Evolutionary conservation across 2,113 vertebrate species (phyloP).

Genomic region (Pteropus alecto): DNA sequence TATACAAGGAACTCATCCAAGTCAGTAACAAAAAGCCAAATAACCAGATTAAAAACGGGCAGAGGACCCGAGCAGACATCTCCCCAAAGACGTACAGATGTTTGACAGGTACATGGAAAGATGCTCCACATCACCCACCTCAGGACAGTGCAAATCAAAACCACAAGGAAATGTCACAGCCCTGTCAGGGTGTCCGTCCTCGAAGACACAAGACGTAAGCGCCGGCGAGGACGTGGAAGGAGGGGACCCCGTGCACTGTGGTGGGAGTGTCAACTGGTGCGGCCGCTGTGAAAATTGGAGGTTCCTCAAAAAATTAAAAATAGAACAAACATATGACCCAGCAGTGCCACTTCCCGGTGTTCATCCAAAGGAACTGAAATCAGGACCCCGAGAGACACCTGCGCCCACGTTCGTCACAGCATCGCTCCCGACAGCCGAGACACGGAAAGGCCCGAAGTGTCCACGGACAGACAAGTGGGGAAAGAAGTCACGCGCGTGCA

Average conservation of each 20-base stretch:
- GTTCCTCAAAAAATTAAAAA: not conserved
- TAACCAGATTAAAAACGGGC: not conserved
- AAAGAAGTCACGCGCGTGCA: accelerated
- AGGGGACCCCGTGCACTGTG: not conserved
- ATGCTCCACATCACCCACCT: accelerated
- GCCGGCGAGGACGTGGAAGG: not conserved
- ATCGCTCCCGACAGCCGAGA: accelerated
- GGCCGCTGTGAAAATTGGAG: not conserved
- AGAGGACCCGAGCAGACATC: not conserved
- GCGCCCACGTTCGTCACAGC: accelerated
- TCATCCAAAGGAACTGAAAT: not conserved
- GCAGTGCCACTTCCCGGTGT: not conserved
- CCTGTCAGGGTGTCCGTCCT: accelerated
- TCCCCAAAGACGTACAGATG: not conserved
- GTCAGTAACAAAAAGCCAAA: not conserved
- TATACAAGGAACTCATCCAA: not conserved
- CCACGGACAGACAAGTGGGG: accelerated
- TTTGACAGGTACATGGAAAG: not conserved
- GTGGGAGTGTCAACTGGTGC: accelerated
- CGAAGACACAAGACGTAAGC: not conserved
- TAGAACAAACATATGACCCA: not conserved
- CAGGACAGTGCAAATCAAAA: not conserved
- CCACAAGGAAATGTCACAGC: accelerated
- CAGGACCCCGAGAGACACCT: not conserved
- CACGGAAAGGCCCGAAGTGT: accelerated